These are phyloP conservation scores for Lissocephala sabroskyi DNA, from an alignment of 2,888 invertebrate genomes.

Conservation along the genomic window DNA sequence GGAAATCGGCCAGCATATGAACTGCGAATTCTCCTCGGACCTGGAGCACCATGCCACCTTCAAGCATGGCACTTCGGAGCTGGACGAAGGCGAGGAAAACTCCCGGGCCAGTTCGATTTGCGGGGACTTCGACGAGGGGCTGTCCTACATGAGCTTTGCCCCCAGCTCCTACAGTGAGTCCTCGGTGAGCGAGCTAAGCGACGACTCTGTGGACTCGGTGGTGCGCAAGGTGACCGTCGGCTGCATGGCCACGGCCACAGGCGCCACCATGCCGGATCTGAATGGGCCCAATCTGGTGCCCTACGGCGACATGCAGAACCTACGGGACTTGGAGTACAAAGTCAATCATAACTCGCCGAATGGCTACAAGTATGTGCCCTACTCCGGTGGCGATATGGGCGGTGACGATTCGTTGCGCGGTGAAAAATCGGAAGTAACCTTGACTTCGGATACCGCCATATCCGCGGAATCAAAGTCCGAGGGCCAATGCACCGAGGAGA, in stretches of 20 bases:
- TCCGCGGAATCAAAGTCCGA: neutral
- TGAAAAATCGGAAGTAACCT: neutral
- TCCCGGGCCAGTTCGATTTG: constrained; percentile 11
- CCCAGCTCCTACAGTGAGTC: constrained; percentile 27
- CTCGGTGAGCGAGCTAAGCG: constrained; percentile 42
- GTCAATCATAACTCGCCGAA: constrained; percentile 14
- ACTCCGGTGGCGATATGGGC: constrained; percentile 44
- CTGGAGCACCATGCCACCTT: constrained; percentile 21
- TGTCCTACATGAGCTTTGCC: constrained; percentile 30
- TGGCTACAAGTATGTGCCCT: constrained; percentile 28
- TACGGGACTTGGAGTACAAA: constrained; percentile 34
- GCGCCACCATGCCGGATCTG: constrained; percentile 35
- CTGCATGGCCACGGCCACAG: constrained; percentile 48
- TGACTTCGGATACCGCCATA: neutral
- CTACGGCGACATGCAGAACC: constrained; percentile 47
- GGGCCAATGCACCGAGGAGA: neutral
- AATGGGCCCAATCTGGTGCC: constrained; percentile 48
- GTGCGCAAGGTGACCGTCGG: constrained; percentile 39
- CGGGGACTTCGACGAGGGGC: constrained; percentile 28
- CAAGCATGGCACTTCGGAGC: constrained; percentile 13
- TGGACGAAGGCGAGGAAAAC: neutral
- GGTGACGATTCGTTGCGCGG: neutral
- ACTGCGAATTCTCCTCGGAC: constrained; percentile 22
- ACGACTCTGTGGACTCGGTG: constrained; percentile 43
- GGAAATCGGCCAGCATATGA: no score